Evolutionary conservation across 2,113 vertebrate genomes (phyloP).

Genomic region (Ictalurus furcatus): DNA sequence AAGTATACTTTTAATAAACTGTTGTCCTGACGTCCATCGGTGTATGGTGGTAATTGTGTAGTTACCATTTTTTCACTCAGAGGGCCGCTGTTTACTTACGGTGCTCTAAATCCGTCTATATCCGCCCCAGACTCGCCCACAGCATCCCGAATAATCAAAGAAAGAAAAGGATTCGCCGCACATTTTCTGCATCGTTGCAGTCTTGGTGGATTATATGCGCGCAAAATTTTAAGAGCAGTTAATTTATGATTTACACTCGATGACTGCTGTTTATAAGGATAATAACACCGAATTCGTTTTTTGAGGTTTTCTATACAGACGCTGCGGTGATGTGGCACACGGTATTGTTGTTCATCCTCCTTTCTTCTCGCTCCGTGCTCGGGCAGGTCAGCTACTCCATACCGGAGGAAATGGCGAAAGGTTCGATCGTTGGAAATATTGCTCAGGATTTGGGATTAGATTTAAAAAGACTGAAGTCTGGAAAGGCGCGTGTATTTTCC

Average conservation of each 20-base stretch:
- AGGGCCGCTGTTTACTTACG: conserved; percentile 52
- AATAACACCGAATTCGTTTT: neutral
- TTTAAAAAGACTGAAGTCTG: conserved; percentile 52
- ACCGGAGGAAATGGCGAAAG: conserved; percentile 65
- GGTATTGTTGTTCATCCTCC: conserved; percentile 26
- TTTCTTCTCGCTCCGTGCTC: conserved; percentile 29
- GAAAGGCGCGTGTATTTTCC: conserved; percentile 40
- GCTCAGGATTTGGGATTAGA: conserved; percentile 67
- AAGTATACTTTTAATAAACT: neutral
- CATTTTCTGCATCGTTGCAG: neutral
- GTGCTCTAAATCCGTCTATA: neutral
- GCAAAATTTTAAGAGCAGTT: neutral
- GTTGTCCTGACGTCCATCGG: neutral
- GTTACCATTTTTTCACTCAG: neutral
- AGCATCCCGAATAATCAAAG: neutral
- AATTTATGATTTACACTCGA: neutral
- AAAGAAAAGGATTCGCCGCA: neutral
- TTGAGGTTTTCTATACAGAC: too few species aligned
- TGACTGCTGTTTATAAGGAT: neutral
- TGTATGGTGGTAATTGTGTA: neutral
- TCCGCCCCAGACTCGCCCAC: neutral
- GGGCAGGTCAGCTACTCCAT: conserved; percentile 65
- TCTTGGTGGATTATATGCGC: neutral
- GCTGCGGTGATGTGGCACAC: conserved; percentile 57
- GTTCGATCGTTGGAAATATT: conserved; percentile 66